Conservation (phyloP, 2,113 vertebrate species). For the Cettia cetti region DNA sequence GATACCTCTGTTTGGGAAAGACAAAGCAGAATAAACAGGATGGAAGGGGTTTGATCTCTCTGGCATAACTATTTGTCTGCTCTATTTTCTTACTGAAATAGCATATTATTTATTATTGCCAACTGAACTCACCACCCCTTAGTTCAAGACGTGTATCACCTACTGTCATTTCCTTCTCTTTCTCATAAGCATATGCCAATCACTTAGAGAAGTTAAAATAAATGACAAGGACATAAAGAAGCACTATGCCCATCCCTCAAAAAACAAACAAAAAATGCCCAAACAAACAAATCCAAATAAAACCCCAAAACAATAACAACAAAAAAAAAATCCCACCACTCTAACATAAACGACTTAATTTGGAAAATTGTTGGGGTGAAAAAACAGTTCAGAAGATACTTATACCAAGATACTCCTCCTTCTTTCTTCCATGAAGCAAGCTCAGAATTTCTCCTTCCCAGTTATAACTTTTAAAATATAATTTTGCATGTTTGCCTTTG, state of each 20-base stretch:
- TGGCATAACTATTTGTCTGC: neutral
- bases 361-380: neutral
- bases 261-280: neutral
- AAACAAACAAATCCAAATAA: neutral
- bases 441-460: neutral
- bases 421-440: neutral
- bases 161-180: neutral
- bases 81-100: neutral
- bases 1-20: neutral
- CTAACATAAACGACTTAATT: neutral
- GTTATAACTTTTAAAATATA: neutral
- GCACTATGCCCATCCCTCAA: accelerated
- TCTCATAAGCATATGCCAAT: neutral
- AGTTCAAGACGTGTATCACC: neutral
- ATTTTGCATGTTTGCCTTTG: neutral
- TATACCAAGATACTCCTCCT: neutral
- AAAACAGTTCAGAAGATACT: neutral
- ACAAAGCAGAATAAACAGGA: neutral
- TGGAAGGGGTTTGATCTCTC: neutral
- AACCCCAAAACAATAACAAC: neutral
- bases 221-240: neutral
- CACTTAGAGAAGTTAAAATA: neutral
- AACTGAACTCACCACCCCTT: neutral
- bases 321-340: neutral
- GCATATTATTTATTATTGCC: neutral